Base-by-base conservation (phyloP, 2,888 invertebrate genomes). In the Nycteola revayana region DNA sequence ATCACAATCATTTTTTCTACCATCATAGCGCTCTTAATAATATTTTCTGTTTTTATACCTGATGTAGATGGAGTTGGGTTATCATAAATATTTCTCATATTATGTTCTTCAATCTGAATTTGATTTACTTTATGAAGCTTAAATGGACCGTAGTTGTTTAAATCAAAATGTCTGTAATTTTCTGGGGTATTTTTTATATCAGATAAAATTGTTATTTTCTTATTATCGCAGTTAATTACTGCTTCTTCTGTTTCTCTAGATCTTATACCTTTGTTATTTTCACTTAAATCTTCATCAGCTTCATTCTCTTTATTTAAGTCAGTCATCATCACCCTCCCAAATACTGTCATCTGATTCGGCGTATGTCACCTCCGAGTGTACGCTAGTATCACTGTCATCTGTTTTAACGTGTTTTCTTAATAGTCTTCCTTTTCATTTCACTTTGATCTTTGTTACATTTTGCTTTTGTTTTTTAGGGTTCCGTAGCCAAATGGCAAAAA, bases 161-260 rank as follows among this genome's bases (percentile, higher is more conserved):
- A 31, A 31, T 31, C 14, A 7, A 25, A 31, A 25, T 31, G 1
- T 33, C 22, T 10, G 7, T 11, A 11, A 22, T 27, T 23, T 26
- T 33, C 32, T 9, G 32, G 32, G 21, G 26, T 27, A 33, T 28
- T 27, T 33, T 21, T 33, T 33, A 33, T 27, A 26, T 33, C 26
- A 9, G 26, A 33, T 27, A 30, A 25, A 25, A 25, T 9, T 9
- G 29, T 29, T 9, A 29, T 22, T 29, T 29, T 23, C 11, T 21
- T 29, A 22, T 20, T 10, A 22, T 29, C 10, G 22, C 23, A 21
- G n/a, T n/a, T n/a, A 5, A 8, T 25, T 25, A 25, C 25, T 7
- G 25, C 7, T 25, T n/a, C n/a, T 25, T 25, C 25, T 25, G 25
- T 25, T 25, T 25, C 25, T 9, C 10, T 25, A 7, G 7, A 25